Percentiles rank a stretch among this genome's conserved stretches.
These are phyloP conservation scores for Pterostichus niger DNA, from an alignment of 2,888 invertebrate genomes.

Conservation along the genomic window DNA sequence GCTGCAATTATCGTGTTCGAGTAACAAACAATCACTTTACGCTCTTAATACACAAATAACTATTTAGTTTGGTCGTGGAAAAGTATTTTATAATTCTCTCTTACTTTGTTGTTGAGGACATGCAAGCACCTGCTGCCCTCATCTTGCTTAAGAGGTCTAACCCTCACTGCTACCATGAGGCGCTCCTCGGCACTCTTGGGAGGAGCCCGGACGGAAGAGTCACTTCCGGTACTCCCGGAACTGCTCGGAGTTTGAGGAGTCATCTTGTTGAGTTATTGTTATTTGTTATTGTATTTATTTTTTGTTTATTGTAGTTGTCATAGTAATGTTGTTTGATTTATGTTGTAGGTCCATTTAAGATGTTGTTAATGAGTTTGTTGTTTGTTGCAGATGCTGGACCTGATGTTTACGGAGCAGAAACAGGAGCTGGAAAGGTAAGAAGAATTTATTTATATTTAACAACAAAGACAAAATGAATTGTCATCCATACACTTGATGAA, in stretches of 20 bases:
- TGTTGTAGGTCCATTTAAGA: background rate
- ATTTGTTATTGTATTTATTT: background rate
- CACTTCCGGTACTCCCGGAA: constrained; percentile 76
- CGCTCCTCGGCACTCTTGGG: constrained; percentile 75
- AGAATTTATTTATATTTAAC: too few species aligned
- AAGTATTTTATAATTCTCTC: background rate
- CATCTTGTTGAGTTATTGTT: background rate
- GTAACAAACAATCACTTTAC: too few species aligned
- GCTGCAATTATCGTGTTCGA: too few species aligned
- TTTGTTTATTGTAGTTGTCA: background rate
- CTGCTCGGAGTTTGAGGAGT: constrained; percentile 73
- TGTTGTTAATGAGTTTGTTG: background rate
- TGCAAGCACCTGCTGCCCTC: constrained; percentile 89
- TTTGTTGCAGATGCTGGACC: background rate
- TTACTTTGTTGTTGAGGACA: constrained; percentile 88
- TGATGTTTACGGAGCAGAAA: background rate
- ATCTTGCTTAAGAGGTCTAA: constrained; percentile 88
- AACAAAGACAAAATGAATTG: too few species aligned
- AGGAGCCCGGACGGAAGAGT: constrained; percentile 72
- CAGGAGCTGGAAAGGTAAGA: background rate
- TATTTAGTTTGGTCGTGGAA: too few species aligned
- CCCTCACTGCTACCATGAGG: constrained; percentile 89
- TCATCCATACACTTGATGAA: too few species aligned
- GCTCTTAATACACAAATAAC: too few species aligned
- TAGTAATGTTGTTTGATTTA: background rate